phyloP scores from a whole-genome alignment of 2,888 invertebrate genomes.

The Apamea epomidion region DNA sequence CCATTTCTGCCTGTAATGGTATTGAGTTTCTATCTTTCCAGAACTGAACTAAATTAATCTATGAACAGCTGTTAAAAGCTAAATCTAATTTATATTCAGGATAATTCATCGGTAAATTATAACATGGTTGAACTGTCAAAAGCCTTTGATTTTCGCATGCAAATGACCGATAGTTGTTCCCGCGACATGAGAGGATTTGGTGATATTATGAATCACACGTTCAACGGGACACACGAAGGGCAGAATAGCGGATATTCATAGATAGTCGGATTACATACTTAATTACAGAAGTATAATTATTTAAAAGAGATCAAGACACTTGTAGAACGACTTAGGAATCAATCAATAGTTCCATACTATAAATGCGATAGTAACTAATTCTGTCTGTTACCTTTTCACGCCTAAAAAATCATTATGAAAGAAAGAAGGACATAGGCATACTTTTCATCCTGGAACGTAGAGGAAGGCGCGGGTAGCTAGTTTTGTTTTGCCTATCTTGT shows the following conservation, averaged over 20 bases:
- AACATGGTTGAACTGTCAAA: slow-evolving; percentile 23
- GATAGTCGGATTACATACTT: neutral
- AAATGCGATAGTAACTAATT: neutral
- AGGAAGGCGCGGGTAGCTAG: no score
- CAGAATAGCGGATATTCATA: neutral
- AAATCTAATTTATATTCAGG: slow-evolving; percentile 11
- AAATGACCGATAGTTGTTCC: slow-evolving; percentile 29
- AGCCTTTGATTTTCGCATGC: slow-evolving; percentile 41
- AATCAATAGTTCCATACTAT: neutral
- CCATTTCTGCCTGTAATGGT: neutral
- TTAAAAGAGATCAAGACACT: neutral
- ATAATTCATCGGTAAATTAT: slow-evolving; percentile 19
- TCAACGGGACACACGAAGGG: neutral
- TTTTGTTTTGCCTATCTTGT: no score
- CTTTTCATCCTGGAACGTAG: neutral
- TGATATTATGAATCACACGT: neutral
- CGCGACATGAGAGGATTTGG: neutral
- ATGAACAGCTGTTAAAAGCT: neutral
- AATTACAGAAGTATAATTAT: neutral
- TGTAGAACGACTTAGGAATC: neutral
- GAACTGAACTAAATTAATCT: neutral
- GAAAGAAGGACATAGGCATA: neutral
- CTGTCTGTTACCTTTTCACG: neutral
- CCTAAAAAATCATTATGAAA: no score
- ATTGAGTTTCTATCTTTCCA: neutral